Conservation (phyloP, 2,113 vertebrate species). For the Muntiacus reevesi region DNA sequence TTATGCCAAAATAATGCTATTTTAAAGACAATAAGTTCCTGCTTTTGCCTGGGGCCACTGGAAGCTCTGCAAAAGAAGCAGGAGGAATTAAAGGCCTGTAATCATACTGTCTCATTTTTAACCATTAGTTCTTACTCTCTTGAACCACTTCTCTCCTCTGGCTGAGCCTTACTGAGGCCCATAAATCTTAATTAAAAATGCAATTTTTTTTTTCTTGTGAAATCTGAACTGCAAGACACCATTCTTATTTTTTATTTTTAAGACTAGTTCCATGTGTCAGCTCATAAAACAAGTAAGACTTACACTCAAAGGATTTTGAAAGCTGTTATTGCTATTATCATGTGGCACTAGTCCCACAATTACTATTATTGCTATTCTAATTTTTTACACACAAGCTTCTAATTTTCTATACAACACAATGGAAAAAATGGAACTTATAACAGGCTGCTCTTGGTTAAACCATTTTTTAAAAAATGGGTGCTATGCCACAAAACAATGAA, state of each 20-base stretch:
- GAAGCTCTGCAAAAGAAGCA: constrained; percentile 77
- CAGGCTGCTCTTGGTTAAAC: neutral
- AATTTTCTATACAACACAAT: constrained; percentile 50
- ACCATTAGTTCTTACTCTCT: constrained; percentile 78
- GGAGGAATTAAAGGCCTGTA: constrained; percentile 84
- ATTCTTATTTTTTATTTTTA: constrained; percentile 82
- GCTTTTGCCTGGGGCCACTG: constrained; percentile 79
- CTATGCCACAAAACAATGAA: neutral
- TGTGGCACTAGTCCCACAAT: constrained; percentile 66
- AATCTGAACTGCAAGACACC: constrained; percentile 76
- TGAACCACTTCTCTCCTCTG: constrained; percentile 77
- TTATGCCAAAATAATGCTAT: constrained; percentile 82
- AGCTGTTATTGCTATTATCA: constrained; percentile 74
- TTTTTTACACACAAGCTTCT: constrained; percentile 59
- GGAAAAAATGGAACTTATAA: constrained; percentile 2
- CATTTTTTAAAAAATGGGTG: constrained; percentile 24
- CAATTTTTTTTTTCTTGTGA: constrained; percentile 76
- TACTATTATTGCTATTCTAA: constrained; percentile 76
- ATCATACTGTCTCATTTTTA: constrained; percentile 82
- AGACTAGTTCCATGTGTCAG: constrained; percentile 69
- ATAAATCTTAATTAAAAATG: constrained; percentile 84
- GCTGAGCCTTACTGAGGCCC: constrained; percentile 67
- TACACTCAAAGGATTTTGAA: constrained; percentile 73
- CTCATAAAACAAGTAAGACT: constrained; percentile 81
- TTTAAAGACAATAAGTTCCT: constrained; percentile 83